phyloP scores from a whole-genome alignment of 2,797 vertebrate genomes.

The Chrysocyon brachyurus region DNA sequence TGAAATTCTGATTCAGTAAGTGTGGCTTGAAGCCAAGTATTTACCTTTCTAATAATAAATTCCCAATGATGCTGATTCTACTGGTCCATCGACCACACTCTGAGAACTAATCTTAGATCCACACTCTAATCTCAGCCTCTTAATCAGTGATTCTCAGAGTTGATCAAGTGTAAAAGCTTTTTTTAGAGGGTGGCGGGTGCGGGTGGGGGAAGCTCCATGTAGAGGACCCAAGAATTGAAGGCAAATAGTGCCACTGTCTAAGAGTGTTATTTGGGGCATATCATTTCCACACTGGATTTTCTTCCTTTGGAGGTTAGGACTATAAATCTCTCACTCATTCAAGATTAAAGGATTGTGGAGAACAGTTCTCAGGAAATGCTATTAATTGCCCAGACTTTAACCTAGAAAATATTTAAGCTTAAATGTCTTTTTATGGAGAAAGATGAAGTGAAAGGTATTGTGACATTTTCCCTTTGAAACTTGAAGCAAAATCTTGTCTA shows the following conservation, averaged over 20 bases:
- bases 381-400: conserved; percentile 1
- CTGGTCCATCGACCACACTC: background rate
- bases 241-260: background rate
- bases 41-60: background rate
- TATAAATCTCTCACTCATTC: conserved; percentile 1
- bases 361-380: conserved; percentile 35
- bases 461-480: background rate
- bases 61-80: background rate
- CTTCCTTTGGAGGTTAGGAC: conserved; percentile 24
- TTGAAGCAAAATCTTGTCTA: background rate
- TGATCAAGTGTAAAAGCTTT: background rate
- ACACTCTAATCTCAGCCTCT: background rate
- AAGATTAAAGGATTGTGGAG: background rate
- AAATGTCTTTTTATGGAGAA: conserved; percentile 8
- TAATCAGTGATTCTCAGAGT: background rate
- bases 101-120: background rate
- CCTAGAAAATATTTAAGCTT: conserved; percentile 43
- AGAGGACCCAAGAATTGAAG: background rate
- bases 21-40: background rate
- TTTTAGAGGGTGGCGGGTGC: background rate
- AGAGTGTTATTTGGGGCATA: background rate
- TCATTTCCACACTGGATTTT: background rate
- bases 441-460: background rate
- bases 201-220: background rate
- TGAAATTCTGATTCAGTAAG: background rate